Base-by-base conservation (phyloP, 2,797 vertebrate genomes). In the Chloroceryle inda region DNA sequence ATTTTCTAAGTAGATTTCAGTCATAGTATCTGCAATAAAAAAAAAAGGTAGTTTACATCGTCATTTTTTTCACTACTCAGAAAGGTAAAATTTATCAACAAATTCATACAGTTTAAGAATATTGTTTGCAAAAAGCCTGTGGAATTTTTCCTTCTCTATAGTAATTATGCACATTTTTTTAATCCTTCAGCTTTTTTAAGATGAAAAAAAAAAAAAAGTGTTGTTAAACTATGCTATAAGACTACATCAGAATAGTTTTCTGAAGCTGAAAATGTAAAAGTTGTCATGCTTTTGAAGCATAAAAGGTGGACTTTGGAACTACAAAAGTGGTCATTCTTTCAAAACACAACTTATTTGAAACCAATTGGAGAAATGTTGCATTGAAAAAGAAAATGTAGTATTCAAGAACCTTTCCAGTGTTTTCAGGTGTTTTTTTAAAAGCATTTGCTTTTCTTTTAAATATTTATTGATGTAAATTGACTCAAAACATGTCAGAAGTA, bases 201-300 rank as follows among this genome's bases (percentile, higher is more conserved):
- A 12, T 11, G 12, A 13, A 37, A 15, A 15, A 15, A 33, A 69
- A 31, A 69, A 31, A n/a, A 1, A 0, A 7, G 52, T 13, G 1
- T 23, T 71, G 2, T 23, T 68, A 29, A 73, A 27, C 14, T 50
- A 1, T 45, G 14, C 1, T 53, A 7, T 33, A 21, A 56, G 17
- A 42, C 4, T 62, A 40, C 6, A 9, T 44, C 26, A 62, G 73
- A 76, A 67, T 33, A 6, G 9, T 40, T 68, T 81, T 77, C 24
- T 63, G 21, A 80, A 62, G 9, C 22, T 75, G 68, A 38, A 75
- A 79, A 44, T 49, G 7, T 26, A 35, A 27, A 31, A 9, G 3
- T 55, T 55, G 20, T 66, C 49, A 59, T 26, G n/a, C 3, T 44
- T 90, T 59, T 33, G 35, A 37, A 80, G 11, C 6, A 52, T 27